These are phyloP conservation scores for Batillaria attramentaria DNA, from an alignment of 1,140 invertebrate genomes.

Conservation along the genomic window DNA sequence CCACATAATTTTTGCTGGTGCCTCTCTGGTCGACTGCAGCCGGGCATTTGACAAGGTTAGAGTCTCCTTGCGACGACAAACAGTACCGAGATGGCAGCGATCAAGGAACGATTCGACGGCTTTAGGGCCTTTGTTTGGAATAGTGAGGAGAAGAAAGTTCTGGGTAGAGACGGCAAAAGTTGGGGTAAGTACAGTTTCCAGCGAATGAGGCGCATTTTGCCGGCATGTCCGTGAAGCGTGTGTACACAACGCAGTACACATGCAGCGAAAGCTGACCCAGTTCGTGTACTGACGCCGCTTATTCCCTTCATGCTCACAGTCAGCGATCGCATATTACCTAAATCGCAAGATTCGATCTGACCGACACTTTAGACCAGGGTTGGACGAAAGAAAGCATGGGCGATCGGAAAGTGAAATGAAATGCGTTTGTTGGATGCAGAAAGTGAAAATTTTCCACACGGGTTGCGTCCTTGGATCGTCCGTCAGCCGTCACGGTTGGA, in stretches of 20 bases:
- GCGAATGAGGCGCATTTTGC: not conserved
- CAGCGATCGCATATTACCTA: too few species aligned
- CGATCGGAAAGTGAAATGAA: not conserved
- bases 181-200: slow-evolving; percentile 49
- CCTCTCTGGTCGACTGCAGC: slow-evolving; percentile 18
- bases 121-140: slow-evolving; percentile 51
- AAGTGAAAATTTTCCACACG: too few species aligned
- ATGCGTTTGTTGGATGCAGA: not conserved
- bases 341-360: too few species aligned
- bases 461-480: too few species aligned
- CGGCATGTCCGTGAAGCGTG: not conserved
- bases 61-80: slow-evolving; percentile 37
- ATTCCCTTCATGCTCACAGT: too few species aligned
- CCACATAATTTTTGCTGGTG: slow-evolving; percentile 22
- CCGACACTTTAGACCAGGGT: too few species aligned
- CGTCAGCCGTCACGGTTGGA: too few species aligned
- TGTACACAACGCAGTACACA: not conserved
- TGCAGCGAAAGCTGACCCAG: not conserved
- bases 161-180: slow-evolving; percentile 50
- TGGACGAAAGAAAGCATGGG: too few species aligned
- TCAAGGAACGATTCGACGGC: slow-evolving; percentile 36
- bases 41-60: slow-evolving; percentile 45
- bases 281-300: too few species aligned
- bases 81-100: slow-evolving; percentile 28
- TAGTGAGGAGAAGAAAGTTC: slow-evolving; percentile 43